phyloP scores from a whole-genome alignment of 1,140 invertebrate species.

The Antheraea pernyi region DNA sequence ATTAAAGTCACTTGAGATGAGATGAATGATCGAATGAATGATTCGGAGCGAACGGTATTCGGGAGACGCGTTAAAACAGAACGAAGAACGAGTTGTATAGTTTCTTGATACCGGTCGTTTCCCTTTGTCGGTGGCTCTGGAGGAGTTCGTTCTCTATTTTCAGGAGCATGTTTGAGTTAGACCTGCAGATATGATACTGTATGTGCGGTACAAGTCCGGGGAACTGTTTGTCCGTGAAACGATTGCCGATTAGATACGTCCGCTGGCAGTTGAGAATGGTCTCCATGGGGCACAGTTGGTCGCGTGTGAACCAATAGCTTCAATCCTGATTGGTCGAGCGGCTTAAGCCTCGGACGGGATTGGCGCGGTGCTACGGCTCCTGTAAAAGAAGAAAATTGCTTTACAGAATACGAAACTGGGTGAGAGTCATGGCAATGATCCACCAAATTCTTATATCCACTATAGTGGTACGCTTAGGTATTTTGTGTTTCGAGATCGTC shows the following conservation, averaged over 20 bases:
- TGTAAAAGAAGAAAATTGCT: constrained; percentile 30
- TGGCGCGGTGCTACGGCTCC: constrained; percentile 58
- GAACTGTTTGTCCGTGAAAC: constrained; percentile 56
- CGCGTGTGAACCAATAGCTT: constrained; percentile 25
- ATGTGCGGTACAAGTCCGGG: constrained; percentile 50
- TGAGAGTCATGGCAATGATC: too few relatives aligned
- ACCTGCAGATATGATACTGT: constrained; percentile 61
- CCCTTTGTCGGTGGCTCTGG: constrained; percentile 88
- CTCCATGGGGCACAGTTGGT: constrained; percentile 57
- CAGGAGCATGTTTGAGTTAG: constrained; percentile 80
- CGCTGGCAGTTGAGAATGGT: constrained; percentile 41
- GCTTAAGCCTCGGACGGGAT: constrained; percentile 22
- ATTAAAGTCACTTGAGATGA: constrained; percentile 30
- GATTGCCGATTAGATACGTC: constrained; percentile 60
- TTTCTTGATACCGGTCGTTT: constrained; percentile 90
- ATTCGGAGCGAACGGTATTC: not conserved
- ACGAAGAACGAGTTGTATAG: constrained; percentile 92
- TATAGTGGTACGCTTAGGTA: too few relatives aligned
- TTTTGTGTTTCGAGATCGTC: too few relatives aligned
- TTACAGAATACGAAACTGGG: too few relatives aligned
- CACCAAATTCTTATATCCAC: too few relatives aligned
- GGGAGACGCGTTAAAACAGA: constrained; percentile 84
- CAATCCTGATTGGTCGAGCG: constrained; percentile 28
- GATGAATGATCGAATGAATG: constrained; percentile 49
- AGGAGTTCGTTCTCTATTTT: constrained; percentile 85